Evolutionary conservation across 1,140 invertebrate species (phyloP).

Genomic region (Tenebrio molitor): DNA sequence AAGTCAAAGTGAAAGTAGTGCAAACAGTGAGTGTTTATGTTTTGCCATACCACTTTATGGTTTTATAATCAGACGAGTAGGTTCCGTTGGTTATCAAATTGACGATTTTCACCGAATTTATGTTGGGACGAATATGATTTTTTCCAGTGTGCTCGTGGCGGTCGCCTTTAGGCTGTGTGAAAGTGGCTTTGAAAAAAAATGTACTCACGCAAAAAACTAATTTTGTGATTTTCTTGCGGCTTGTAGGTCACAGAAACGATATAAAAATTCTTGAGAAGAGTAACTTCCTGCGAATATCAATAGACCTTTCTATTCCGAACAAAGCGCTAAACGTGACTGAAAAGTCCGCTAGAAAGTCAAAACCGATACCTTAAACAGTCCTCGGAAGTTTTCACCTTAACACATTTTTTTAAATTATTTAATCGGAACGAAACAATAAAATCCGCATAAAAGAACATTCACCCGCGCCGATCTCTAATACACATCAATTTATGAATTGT

Average conservation of each 20-base stretch:
- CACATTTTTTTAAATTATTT: slow-evolving; percentile 21
- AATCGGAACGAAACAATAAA: slow-evolving; percentile 11
- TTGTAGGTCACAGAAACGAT: slow-evolving; percentile 35
- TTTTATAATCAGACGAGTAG: neutral
- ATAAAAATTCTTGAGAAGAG: slow-evolving; percentile 8
- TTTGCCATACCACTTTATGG: neutral
- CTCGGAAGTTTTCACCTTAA: slow-evolving; percentile 4
- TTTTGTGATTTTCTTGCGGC: slow-evolving; percentile 22
- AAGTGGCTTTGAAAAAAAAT: slow-evolving; percentile 16
- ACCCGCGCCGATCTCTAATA: slow-evolving; percentile 22
- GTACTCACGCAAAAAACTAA: slow-evolving; percentile 36
- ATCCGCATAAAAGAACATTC: slow-evolving; percentile 34
- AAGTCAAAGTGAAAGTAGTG: slow-evolving; percentile 28
- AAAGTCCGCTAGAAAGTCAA: slow-evolving; percentile 24
- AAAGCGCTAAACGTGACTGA: slow-evolving; percentile 28
- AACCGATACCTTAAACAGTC: slow-evolving; percentile 15
- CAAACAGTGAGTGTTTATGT: slow-evolving; percentile 5
- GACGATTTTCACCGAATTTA: neutral
- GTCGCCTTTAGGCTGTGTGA: slow-evolving; percentile 5
- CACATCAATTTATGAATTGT: slow-evolving; percentile 25
- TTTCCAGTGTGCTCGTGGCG: neutral
- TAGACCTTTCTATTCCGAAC: slow-evolving; percentile 17
- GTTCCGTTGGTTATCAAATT: neutral
- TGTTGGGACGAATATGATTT: neutral
- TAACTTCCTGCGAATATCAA: slow-evolving; percentile 4